A percentile compares a stretch with the other conserved stretches of the same genome.
Conservation (phyloP, 2,113 vertebrate species). For the Apteryx mantelli region DNA sequence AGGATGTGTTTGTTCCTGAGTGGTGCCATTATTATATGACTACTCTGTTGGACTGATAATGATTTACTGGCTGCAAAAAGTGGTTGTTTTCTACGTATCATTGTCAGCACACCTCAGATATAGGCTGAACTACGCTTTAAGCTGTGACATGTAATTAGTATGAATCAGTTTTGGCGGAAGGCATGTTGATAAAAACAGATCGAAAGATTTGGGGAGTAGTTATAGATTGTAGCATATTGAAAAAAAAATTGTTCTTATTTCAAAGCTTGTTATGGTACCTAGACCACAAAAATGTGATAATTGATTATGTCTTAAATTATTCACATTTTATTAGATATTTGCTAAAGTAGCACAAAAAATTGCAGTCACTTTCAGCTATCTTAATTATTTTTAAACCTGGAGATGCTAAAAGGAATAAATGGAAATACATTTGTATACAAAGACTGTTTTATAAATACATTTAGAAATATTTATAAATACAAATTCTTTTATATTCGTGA, state of each 20-base stretch:
- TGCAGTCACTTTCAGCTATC: not conserved
- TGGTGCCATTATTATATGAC: accelerated
- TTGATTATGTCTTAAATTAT: not conserved
- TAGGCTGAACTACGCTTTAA: not conserved
- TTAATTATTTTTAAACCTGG: not conserved
- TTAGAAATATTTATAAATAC: not conserved
- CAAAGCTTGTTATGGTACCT: not conserved
- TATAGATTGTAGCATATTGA: not conserved
- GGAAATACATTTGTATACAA: not conserved
- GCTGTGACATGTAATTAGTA: accelerated
- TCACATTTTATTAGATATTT: not conserved
- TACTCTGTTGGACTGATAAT: not conserved
- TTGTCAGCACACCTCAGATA: not conserved
- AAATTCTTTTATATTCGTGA: not conserved
- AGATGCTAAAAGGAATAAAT: not conserved
- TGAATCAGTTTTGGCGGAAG: not conserved
- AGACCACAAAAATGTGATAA: not conserved
- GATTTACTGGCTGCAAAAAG: not conserved
- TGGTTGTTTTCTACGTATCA: accelerated
- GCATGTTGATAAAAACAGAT: not conserved
- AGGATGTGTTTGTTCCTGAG: not conserved
- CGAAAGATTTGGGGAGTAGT: not conserved
- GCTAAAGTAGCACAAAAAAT: not conserved
- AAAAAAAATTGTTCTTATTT: not conserved
- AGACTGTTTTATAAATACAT: not conserved